Evolutionary conservation across 2,888 invertebrate genomes (phyloP), one percentile per base, ranked within the genome.

Genomic region (Leptinotarsa juncta): DNA sequence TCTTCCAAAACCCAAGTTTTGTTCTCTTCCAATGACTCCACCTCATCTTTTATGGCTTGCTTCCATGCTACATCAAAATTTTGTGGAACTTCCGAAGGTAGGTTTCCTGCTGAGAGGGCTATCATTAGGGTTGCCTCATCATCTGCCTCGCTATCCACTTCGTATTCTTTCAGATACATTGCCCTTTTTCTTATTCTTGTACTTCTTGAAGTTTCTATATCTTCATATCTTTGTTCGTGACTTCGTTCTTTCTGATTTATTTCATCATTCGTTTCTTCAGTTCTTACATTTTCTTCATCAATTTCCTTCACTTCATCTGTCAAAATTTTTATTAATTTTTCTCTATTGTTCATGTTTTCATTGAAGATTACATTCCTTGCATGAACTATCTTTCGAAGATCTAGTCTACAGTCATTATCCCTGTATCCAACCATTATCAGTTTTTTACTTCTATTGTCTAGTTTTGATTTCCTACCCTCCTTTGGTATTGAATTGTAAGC

Each of bases 401-500:
- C 42, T 20, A 78, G 65, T 49, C 77, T 70, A 57, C 77, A 79
- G 23, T 77, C 78, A 75, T 79, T 79, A 23, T 70, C 62, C 32
- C 67, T 49, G 69, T 79, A 78, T 1, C 78, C 77, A 49, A 77
- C 48, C 70, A 79, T 66, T 18, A 72, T 72, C 42, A 75, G 23
- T 68, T 77, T 32, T 77, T 65, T 69, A 32, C 70, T 73, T 73
- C 14, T 68, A 32, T 62, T 4, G 48, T 78, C 77, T 4, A 79
- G 57, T 71, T 79, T 77, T 49, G 50, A 42, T 62, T 71, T 57
- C 57, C 83, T 74, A 71, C 80, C 84, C 72, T 81, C 81, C 74
- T 85, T 85, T 4, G 83, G 83, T 26, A 84, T 74, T 68, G 84
- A 82, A 10, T 81, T 81, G 82, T 83, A 82, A 4, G 76, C 84